Evolutionary conservation across 2,113 vertebrate genomes (phyloP).

Genomic region (Corythornis vintsioides): DNA sequence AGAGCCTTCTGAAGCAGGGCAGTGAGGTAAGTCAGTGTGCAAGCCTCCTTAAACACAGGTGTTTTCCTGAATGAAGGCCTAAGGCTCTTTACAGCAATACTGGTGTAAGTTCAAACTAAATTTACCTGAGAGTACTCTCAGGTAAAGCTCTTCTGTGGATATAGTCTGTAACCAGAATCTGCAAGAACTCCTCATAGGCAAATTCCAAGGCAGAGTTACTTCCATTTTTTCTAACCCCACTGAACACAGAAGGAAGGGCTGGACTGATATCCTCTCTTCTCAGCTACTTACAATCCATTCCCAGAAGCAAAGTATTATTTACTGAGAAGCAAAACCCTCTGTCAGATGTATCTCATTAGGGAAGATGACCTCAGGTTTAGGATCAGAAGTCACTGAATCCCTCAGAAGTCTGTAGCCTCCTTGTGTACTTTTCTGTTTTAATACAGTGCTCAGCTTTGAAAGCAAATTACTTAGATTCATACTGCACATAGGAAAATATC

Average conservation of each 20-base stretch:
- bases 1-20: neutral
- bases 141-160: neutral
- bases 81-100: neutral
- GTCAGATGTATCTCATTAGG: neutral
- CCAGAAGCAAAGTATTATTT: neutral
- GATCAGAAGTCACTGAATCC: constrained; percentile 20
- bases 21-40: neutral
- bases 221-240: neutral
- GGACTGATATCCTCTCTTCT: neutral
- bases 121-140: neutral
- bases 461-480: constrained; percentile 26
- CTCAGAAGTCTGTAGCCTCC: neutral
- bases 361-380: constrained; percentile 22
- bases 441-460: neutral
- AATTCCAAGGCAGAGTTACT: neutral
- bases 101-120: neutral
- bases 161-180: neutral
- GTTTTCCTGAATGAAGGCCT: neutral
- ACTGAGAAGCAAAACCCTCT: constrained; percentile 3
- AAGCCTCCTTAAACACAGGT: neutral
- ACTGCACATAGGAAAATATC: neutral
- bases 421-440: neutral
- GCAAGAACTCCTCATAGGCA: neutral
- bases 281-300: constrained; percentile 7
- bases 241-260: neutral